Base-by-base conservation (phyloP, 2,888 invertebrate genomes). In the Abscondita cerata region DNA sequence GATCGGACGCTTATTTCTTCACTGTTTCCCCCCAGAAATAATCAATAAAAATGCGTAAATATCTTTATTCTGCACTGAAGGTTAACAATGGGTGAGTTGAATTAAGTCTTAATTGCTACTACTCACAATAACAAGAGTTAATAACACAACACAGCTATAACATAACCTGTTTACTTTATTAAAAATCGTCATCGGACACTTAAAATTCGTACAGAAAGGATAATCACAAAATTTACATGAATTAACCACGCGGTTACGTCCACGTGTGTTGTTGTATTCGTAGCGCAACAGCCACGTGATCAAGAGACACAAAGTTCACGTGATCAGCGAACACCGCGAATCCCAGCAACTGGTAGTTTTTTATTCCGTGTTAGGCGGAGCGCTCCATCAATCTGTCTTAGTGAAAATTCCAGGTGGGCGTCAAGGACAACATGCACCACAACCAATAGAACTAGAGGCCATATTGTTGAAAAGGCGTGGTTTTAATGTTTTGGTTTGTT, bases 401-500 rank as follows among this genome's bases (percentile, higher is more conserved):
- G 70, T 68, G 64, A 69, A 65, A 73, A 69, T 74, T 75, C 77
- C 78, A 76, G 77, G 79, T 78, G 77, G 81, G 79, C 79, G 81
- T 76, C 77, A 73, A 74, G 74, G 74, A 67, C 74, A 71, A 70
- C 64, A 63, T 68, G 69, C 70, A 71, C 72, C 65, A 79, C 83
- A 83, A 82, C 87, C 86, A 87, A 87, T 87, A 85, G 82, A 80
- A 80, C 78, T 72, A 75, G 76, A 82, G 86, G 87, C 87, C 87
- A 87, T 87, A 84, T 87, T 87, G 86, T 84, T 82, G 82, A 81
- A 75, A 77, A 82, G 87, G 87, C 86, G 86, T 83, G 81, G 83
- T 73, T 72, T 70, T 74, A 76, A 78, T 76, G 76, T 76, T 76
- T 78, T 75, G 69, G 68, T 62, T 63, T 59, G 66, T 62, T 68